Percentiles rank a stretch among this genome's conserved stretches.
These are phyloP conservation scores for Mactra quadrangularis DNA, from an alignment of 1,140 invertebrate species.

Conservation along the genomic window DNA sequence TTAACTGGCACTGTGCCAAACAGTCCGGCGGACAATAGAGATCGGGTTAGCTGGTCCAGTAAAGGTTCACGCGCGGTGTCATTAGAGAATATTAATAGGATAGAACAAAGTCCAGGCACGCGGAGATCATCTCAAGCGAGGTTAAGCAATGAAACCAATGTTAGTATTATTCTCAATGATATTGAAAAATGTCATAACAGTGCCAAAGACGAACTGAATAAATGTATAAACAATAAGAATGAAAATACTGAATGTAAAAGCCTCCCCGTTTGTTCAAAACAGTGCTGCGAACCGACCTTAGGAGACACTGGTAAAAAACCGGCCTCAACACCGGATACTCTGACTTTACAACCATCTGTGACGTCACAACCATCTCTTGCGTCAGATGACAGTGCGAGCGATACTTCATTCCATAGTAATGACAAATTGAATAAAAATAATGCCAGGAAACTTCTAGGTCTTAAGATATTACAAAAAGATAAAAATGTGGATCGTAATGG, in stretches of 20 bases:
- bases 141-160: slow-evolving; percentile 36
- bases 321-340: too few species aligned
- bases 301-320: too few species aligned
- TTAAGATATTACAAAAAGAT: not conserved
- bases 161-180: slow-evolving; percentile 31
- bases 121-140: not conserved
- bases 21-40: slow-evolving; percentile 39
- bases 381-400: slow-evolving; percentile 30
- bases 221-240: too few species aligned
- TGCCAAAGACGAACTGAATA: too few species aligned
- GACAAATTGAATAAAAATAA: too few species aligned
- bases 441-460: too few species aligned
- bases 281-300: too few species aligned
- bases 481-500: slow-evolving; percentile 10
- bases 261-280: too few species aligned
- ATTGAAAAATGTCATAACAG: slow-evolving; percentile 1
- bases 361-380: not conserved
- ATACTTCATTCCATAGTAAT: slow-evolving; percentile 1
- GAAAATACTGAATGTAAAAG: too few species aligned
- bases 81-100: slow-evolving; percentile 41
- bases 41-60: slow-evolving; percentile 18
- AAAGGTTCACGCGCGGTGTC: slow-evolving; percentile 43
- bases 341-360: not conserved
- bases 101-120: slow-evolving; percentile 31
- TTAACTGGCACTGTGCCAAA: slow-evolving; percentile 55